Conservation (phyloP, 2,888 invertebrate species). For the Agrenia bidenticulata region DNA sequence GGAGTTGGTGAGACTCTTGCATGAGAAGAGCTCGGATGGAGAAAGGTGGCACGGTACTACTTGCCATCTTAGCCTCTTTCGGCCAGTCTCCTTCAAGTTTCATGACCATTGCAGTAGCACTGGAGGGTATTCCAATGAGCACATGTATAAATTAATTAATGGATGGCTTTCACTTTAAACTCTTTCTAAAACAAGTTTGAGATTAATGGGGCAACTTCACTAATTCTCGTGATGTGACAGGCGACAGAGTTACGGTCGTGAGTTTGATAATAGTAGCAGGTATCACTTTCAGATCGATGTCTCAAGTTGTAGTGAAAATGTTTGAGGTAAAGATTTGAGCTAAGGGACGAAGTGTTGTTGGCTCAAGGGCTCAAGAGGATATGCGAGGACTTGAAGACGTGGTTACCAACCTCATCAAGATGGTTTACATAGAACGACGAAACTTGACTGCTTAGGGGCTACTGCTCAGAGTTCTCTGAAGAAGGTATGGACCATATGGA, state of each 20-base stretch:
- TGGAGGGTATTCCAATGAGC: neutral
- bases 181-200: too few species aligned
- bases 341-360: neutral
- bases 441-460: neutral
- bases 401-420: too few species aligned
- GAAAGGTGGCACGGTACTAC: conserved; percentile 49
- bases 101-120: conserved; percentile 51
- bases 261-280: too few species aligned
- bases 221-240: too few species aligned
- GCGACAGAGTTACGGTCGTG: too few species aligned
- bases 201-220: too few species aligned
- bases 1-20: conserved; percentile 46
- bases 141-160: too few species aligned
- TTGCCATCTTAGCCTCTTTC: conserved; percentile 53
- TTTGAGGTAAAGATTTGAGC: too few species aligned
- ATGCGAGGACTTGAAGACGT: conserved; percentile 6
- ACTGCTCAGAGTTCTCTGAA: neutral
- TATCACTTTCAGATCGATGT: too few species aligned
- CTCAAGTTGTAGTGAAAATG: too few species aligned
- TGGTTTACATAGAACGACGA: too few species aligned
- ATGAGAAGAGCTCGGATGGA: conserved; percentile 52
- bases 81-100: conserved; percentile 53
- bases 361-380: conserved; percentile 7
- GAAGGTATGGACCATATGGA: conserved; percentile 8
- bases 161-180: too few species aligned